Evolutionary conservation across 2,888 invertebrate genomes (phyloP), one percentile per base, ranked within the genome.

Genomic region (Strigamia maritima): DNA sequence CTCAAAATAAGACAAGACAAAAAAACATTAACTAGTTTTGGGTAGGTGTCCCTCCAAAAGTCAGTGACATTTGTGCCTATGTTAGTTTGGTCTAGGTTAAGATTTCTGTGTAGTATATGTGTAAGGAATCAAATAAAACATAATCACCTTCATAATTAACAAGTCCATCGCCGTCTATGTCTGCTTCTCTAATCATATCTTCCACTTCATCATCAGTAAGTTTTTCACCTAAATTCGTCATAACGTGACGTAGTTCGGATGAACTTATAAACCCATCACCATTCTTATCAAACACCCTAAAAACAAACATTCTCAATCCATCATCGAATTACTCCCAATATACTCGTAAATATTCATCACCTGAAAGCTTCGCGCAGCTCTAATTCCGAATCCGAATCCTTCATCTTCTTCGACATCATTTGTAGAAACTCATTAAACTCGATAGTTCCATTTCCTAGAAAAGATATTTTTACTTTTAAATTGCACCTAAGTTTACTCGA

Each of bases 391-490:
- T 94, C 93, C 77, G 93, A 90, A 78, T 93, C 93, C 83, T 93
- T 93, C 92, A 94, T 92, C 86, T 94, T 94, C 88, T 93, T 93
- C 81, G 94, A 94, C 95, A 95, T 95, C 94, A 95, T 94, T 87
- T 93, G 93, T 82, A 95, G 90, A 84, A 95, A 95, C 87, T 95
- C 94, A 86, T 94, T 94, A 88, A 95, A 95, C 87, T 95, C 95
- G 82, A 95, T 94, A 83, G 94, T 94, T 74, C 94, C 94, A 83
- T 94, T 94, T 3, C 94, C 94, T 82, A 74, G 19, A 80, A 79
- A 12, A n/a, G 31, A 31, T 31, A 31, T 31, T 31, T 31, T 4
- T 31, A 31, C 31, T 31, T 6, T 49, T 2, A 49, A 49, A 49
- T 2, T 49, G 31, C n/a, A n/a, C n/a, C n/a, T n/a, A n/a, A n/a